Evolutionary conservation across 2,113 vertebrate genomes (phyloP), one percentile per base, ranked within the genome.

Genomic region (Tympanuchus pallidicinctus): DNA sequence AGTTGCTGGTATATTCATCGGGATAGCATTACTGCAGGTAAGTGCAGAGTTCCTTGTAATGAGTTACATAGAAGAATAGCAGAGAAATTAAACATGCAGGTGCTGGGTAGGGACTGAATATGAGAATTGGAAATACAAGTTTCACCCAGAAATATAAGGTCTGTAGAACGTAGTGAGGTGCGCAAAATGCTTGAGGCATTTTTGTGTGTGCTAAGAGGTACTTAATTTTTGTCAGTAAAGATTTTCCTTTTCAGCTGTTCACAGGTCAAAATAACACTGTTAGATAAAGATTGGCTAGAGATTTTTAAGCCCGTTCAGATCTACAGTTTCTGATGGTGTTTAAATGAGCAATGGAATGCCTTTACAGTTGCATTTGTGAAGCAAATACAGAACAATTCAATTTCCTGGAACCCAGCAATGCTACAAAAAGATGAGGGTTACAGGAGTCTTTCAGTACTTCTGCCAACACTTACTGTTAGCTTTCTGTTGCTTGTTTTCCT

Each of bases 1-100:
- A 92, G 99, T 99, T 96, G 99, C 99, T 0, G 99, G 99, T 70
- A 98, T 99, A 94, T 99, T 99, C 96, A 99, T 99, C 59, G 99
- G 99, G 81, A 98, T 99, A 13, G 99, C 99, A 3, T 97, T 99
- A 22, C 97, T 99, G 42, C 99, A 99, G 98, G 99, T 98, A 92
- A 96, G 79, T 43, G 20, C 32, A 5, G 11, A 1, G 0, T 71
- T 88, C n/a, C 22, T 5, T 59, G 8, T n/a, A 74, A 86, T 56
- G 45, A 69, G 28, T 71, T 50, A 22, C 20, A 47, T 15, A 34
- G 60, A 70, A 21, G 12, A 88, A n/a, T 9, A 50, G 21, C 36
- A 48, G 45, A 79, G 63, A 25, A 85, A 82, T 25, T 78, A 48
- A 82, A 43, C 22, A 5, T 19, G 4, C 6, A 28, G 17, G 13